Percentiles rank a stretch among this genome's conserved stretches.
These are phyloP conservation scores for Aspidoscelis tigris DNA, from an alignment of 2,113 vertebrate species.

Conservation along the genomic window DNA sequence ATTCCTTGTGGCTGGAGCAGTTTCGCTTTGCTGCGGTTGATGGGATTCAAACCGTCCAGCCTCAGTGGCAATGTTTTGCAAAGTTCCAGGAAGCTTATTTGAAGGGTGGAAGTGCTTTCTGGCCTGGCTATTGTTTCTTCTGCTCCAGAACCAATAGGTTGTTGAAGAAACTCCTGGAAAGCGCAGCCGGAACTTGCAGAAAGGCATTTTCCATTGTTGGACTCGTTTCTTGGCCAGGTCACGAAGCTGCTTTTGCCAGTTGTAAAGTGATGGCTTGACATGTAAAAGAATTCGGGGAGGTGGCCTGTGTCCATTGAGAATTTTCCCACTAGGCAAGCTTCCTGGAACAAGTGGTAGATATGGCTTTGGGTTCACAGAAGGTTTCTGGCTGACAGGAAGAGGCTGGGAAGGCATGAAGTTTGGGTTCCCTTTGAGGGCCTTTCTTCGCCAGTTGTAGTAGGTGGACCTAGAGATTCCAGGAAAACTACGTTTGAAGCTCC, in stretches of 20 bases:
- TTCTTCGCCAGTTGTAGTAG: slow-evolving; percentile 96
- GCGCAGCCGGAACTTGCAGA: slow-evolving; percentile 88
- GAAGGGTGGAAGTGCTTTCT: slow-evolving; percentile 38
- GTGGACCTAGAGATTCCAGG: slow-evolving; percentile 95
- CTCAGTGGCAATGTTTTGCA: slow-evolving; percentile 36
- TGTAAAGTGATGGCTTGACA: slow-evolving; percentile 72
- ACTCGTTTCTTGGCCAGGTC: slow-evolving; percentile 82
- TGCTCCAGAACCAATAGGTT: slow-evolving; percentile 91
- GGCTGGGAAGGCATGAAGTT: slow-evolving; percentile 74
- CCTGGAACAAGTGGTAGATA: slow-evolving; percentile 52
- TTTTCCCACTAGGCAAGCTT: slow-evolving; percentile 45
- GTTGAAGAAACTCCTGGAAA: slow-evolving; percentile 85
- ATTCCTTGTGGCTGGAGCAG: slow-evolving; percentile 12
- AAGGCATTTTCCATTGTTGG: slow-evolving; percentile 80
- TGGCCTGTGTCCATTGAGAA: not conserved
- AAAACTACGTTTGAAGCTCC: slow-evolving; percentile 90
- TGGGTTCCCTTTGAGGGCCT: slow-evolving; percentile 86
- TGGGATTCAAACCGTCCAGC: slow-evolving; percentile 17
- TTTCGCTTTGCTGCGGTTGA: slow-evolving; percentile 27
- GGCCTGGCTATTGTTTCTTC: slow-evolving; percentile 36
- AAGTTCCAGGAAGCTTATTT: not conserved
- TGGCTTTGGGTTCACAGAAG: slow-evolving; percentile 36
- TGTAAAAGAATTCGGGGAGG: slow-evolving; percentile 41
- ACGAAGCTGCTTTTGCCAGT: slow-evolving; percentile 82
- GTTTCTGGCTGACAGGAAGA: slow-evolving; percentile 39